A percentile compares a stretch with the other conserved stretches of the same genome.
phyloP scores from a whole-genome alignment of 2,888 invertebrate genomes.

The Notodonta dromedarius region DNA sequence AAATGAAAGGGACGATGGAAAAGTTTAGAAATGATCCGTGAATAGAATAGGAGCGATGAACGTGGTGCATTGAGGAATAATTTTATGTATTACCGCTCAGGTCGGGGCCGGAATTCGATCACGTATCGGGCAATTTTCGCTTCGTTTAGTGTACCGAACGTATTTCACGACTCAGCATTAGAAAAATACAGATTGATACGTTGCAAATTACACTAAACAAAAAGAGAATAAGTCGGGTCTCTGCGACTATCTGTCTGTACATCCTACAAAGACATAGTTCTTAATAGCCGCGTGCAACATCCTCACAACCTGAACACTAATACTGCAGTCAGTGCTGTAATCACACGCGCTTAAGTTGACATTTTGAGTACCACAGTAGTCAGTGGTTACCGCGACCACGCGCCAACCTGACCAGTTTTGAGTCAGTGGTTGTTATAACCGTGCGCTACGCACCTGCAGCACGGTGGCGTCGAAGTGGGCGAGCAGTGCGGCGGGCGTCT shows the following conservation, averaged over 20 bases:
- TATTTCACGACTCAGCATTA: too few species aligned
- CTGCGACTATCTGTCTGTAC: too few species aligned
- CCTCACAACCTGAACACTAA: too few species aligned
- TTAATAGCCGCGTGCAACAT: too few species aligned
- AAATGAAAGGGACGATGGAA: background rate
- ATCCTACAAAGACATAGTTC: too few species aligned
- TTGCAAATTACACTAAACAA: too few species aligned
- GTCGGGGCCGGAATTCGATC: slow-evolving; percentile 19
- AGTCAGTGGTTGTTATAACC: background rate
- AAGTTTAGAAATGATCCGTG: background rate
- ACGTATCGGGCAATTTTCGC: slow-evolving; percentile 6
- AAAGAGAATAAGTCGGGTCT: too few species aligned
- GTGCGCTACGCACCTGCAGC: slow-evolving; percentile 80
- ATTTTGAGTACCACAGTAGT: background rate
- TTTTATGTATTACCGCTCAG: slow-evolving; percentile 25
- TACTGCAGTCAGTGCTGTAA: background rate
- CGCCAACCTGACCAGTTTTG: background rate
- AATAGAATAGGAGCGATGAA: slow-evolving; percentile 21
- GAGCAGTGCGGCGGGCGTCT: slow-evolving; percentile 83
- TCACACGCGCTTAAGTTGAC: too few species aligned
- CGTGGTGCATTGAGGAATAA: slow-evolving; percentile 19
- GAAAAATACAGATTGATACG: too few species aligned
- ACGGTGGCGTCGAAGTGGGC: slow-evolving; percentile 90
- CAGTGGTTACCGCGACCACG: too few species aligned
- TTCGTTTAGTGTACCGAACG: too few species aligned